Evolutionary conservation across 2,888 invertebrate species (phyloP).

Genomic region (Lasioglossum vierecki): DNA sequence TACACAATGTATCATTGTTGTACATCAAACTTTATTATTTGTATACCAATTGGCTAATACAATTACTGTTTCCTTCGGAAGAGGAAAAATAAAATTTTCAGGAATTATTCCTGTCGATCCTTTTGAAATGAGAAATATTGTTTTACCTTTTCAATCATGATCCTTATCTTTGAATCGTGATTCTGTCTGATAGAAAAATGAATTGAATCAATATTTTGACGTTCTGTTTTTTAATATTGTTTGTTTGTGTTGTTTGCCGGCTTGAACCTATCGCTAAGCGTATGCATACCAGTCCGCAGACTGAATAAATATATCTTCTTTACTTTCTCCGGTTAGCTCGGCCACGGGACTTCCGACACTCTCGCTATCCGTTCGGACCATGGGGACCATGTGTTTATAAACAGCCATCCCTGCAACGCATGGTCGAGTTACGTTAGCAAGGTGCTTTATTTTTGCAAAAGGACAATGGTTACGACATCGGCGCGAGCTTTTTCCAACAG

Average conservation of each 20-base stretch:
- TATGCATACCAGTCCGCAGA: slow-evolving; percentile 41
- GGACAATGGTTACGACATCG: slow-evolving; percentile 31
- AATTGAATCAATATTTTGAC: background rate
- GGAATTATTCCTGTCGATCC: background rate
- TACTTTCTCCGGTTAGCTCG: slow-evolving; percentile 72
- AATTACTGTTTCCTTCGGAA: background rate
- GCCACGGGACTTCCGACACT: slow-evolving; percentile 61
- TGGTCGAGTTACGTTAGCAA: slow-evolving; percentile 16
- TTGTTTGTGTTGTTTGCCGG: background rate
- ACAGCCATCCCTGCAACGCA: background rate
- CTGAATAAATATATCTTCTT: slow-evolving; percentile 73
- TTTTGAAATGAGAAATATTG: background rate
- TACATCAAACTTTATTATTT: background rate
- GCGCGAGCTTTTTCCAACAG: slow-evolving; percentile 1
- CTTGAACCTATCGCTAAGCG: slow-evolving; percentile 27
- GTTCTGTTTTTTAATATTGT: background rate
- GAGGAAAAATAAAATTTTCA: background rate
- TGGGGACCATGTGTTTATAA: slow-evolving; percentile 9
- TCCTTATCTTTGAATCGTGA: background rate
- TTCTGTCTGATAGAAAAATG: background rate
- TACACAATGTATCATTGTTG: background rate
- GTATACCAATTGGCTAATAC: background rate
- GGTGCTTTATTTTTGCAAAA: slow-evolving; percentile 34
- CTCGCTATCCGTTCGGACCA: slow-evolving; percentile 14
- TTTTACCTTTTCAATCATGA: background rate